phyloP scores from a whole-genome alignment of 2,797 vertebrate genomes.

The Artibeus jamaicensis region DNA sequence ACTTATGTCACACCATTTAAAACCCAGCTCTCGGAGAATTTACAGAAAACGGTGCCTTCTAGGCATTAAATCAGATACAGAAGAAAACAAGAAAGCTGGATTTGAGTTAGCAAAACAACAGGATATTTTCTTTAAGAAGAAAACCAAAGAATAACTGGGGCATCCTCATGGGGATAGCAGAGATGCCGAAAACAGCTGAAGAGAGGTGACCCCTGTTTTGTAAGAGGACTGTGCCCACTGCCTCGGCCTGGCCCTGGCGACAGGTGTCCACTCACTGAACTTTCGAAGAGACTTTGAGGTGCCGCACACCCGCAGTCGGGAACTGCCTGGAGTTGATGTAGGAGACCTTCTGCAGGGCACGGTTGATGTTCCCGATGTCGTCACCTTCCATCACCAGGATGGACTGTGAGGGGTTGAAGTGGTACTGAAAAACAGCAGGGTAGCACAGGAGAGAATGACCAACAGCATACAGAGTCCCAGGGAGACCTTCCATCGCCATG shows the following conservation, averaged over 20 bases:
- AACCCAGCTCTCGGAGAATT: not conserved
- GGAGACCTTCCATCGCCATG: not conserved
- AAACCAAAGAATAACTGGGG: not conserved
- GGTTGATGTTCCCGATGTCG: constrained; percentile 93
- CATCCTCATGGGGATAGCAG: not conserved
- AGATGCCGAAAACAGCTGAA: not conserved
- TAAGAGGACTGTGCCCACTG: not conserved
- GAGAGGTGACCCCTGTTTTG: not conserved
- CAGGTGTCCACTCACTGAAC: constrained; percentile 90
- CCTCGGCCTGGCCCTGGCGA: not conserved
- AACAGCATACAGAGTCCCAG: accelerated
- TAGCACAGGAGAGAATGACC: not conserved
- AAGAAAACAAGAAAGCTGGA: not conserved
- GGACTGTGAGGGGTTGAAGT: constrained; percentile 98
- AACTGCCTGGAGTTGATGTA: constrained; percentile 98
- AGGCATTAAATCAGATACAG: not conserved
- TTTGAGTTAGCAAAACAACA: not conserved
- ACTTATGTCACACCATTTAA: not conserved
- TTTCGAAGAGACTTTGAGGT: constrained; percentile 91
- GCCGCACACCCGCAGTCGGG: constrained; percentile 90
- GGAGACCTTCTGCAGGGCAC: constrained; percentile 93
- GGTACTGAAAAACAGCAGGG: constrained; percentile 87
- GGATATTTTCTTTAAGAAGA: not conserved
- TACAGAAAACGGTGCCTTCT: not conserved
- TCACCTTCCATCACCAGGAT: constrained; percentile 96